Evolutionary conservation across 2,113 vertebrate species (phyloP).

Genomic region (Myiozetetes cayanensis): DNA sequence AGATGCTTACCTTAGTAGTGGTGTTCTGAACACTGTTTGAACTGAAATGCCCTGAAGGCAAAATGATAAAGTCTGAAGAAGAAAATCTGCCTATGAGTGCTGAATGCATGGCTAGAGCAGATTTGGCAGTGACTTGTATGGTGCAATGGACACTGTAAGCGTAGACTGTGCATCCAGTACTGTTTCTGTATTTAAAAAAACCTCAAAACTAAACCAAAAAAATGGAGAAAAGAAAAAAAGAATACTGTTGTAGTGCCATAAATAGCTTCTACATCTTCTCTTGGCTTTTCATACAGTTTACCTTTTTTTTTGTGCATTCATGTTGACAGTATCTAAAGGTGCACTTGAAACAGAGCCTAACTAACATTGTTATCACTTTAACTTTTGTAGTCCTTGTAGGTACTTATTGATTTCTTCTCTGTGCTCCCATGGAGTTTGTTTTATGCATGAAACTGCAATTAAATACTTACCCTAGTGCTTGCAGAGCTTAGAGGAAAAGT

Average conservation of each 20-base stretch:
- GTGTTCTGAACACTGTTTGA: not conserved
- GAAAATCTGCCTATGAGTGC: not conserved
- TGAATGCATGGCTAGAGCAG: not conserved
- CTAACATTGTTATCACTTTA: not conserved
- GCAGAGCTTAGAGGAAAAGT: not conserved
- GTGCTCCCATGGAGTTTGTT: not conserved
- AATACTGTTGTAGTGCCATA: not conserved
- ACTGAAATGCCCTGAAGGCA: not conserved
- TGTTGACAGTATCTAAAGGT: not conserved
- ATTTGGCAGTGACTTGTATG: not conserved
- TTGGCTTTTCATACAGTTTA: not conserved
- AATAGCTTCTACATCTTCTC: not conserved
- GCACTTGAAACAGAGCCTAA: not conserved
- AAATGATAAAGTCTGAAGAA: not conserved
- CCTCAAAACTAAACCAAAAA: not conserved
- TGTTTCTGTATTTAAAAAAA: not conserved
- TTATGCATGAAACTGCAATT: not conserved
- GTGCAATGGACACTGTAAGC: not conserved
- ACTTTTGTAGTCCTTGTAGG: not conserved
- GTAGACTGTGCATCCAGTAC: not conserved
- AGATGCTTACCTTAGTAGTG: not conserved
- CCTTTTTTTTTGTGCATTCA: not conserved
- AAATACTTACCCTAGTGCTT: not conserved
- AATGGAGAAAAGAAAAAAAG: not conserved
- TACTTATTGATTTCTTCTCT: not conserved